These are phyloP conservation scores for Rallus crepitans DNA, from an alignment of 2,797 vertebrate genomes.

Conservation along the genomic window DNA sequence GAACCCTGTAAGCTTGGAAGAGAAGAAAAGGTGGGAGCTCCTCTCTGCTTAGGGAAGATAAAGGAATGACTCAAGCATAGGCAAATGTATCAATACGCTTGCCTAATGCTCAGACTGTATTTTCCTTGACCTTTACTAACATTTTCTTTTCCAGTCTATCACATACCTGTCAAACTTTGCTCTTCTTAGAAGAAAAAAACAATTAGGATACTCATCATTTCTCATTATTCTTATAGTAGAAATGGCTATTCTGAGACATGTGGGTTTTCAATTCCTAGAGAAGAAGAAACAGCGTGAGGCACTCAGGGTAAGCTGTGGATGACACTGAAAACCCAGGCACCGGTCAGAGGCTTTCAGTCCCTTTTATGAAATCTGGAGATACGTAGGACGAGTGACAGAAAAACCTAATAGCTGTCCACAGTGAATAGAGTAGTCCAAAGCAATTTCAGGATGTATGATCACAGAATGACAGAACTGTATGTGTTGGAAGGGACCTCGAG, in stretches of 20 bases:
- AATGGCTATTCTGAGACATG: not conserved
- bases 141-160: not conserved
- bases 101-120: not conserved
- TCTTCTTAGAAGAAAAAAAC: not conserved
- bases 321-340: not conserved
- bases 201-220: not conserved
- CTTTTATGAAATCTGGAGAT: too few relatives aligned
- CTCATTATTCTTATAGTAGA: not conserved
- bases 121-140: not conserved
- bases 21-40: not conserved
- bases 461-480: too few relatives aligned
- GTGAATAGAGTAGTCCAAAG: too few relatives aligned
- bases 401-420: too few relatives aligned
- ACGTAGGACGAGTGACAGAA: too few relatives aligned
- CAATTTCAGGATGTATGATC: too few relatives aligned
- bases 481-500: too few relatives aligned
- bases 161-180: not conserved
- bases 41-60: not conserved
- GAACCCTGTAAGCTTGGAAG: not conserved
- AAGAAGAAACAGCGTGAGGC: not conserved
- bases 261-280: not conserved
- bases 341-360: not conserved
- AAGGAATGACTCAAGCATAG: not conserved
- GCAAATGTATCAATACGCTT: not conserved
- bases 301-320: not conserved